A percentile compares a stretch with the other conserved stretches of the same genome.
These are phyloP conservation scores for Eriosoma lanigerum DNA, from an alignment of 1,140 invertebrate genomes.

Conservation along the genomic window DNA sequence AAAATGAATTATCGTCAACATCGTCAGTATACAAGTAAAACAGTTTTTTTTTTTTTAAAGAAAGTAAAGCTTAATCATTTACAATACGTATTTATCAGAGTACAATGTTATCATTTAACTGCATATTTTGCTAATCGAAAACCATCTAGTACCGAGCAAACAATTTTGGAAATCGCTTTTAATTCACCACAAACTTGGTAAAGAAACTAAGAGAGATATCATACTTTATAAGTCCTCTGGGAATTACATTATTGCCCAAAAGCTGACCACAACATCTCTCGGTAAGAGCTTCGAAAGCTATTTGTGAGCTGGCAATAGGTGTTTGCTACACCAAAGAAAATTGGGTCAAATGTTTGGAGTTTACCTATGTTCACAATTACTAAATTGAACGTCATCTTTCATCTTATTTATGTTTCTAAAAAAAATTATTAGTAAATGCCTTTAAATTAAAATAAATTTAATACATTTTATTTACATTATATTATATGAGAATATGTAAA, in stretches of 20 bases:
- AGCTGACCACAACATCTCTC: slow-evolving; percentile 15
- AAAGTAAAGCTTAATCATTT: too few species aligned
- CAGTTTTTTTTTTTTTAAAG: too few species aligned
- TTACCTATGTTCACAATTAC: slow-evolving; percentile 10
- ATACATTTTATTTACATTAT: background rate
- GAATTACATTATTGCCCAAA: slow-evolving; percentile 24
- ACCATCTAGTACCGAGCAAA: background rate
- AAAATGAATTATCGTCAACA: too few species aligned
- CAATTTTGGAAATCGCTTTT: background rate
- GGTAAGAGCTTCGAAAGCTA: background rate
- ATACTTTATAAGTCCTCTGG: slow-evolving; percentile 11
- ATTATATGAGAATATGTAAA: background rate
- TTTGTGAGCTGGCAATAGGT: slow-evolving; percentile 30
- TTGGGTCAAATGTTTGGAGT: background rate
- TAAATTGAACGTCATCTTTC: background rate
- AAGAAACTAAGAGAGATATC: slow-evolving; percentile 5
- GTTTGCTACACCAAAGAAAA: background rate
- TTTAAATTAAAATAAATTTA: background rate
- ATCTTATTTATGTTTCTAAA: slow-evolving; percentile 13
- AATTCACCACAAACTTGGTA: background rate
- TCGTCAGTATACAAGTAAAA: too few species aligned
- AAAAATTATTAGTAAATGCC: background rate
- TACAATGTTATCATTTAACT: too few species aligned
- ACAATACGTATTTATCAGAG: too few species aligned
- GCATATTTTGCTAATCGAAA: background rate